These are phyloP conservation scores for Troides aeacus DNA, from an alignment of 2,888 invertebrate genomes.

Conservation along the genomic window DNA sequence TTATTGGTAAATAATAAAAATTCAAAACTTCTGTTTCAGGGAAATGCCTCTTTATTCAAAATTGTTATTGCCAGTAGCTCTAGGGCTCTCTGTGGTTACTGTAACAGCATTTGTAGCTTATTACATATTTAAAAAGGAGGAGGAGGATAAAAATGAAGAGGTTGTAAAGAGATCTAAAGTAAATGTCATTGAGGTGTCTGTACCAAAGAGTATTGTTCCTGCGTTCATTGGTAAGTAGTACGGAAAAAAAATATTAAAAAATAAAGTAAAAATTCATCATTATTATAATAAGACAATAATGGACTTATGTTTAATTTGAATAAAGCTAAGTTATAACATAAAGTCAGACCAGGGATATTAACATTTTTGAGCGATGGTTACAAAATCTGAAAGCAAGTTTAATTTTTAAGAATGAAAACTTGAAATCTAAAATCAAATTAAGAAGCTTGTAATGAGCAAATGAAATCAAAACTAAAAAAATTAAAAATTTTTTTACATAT, in stretches of 20 bases:
- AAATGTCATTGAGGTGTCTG: constrained; percentile 78
- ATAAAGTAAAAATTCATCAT: too few species aligned
- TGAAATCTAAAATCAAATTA: too few species aligned
- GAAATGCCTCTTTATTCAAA: constrained; percentile 59
- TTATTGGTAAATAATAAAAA: not conserved
- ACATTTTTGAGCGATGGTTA: too few species aligned
- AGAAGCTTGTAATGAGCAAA: too few species aligned
- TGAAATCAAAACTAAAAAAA: too few species aligned
- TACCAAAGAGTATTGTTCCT: constrained; percentile 83
- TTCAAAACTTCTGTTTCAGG: constrained; percentile 40
- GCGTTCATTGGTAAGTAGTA: constrained; percentile 80
- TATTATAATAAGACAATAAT: too few species aligned
- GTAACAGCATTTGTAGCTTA: constrained; percentile 85
- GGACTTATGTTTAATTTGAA: too few species aligned
- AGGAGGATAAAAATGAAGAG: constrained; percentile 63
- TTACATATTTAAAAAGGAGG: constrained; percentile 83
- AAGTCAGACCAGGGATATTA: too few species aligned
- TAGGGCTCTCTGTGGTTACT: constrained; percentile 85
- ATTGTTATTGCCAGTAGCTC: constrained; percentile 76
- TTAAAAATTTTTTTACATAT: too few species aligned
- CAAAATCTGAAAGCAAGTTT: too few species aligned
- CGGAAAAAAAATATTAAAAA: not conserved
- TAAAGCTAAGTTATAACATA: too few species aligned
- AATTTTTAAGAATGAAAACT: too few species aligned
- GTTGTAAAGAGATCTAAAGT: constrained; percentile 54